Evolutionary conservation across 2,888 invertebrate species (phyloP).

Genomic region (Parelbella ahira): DNA sequence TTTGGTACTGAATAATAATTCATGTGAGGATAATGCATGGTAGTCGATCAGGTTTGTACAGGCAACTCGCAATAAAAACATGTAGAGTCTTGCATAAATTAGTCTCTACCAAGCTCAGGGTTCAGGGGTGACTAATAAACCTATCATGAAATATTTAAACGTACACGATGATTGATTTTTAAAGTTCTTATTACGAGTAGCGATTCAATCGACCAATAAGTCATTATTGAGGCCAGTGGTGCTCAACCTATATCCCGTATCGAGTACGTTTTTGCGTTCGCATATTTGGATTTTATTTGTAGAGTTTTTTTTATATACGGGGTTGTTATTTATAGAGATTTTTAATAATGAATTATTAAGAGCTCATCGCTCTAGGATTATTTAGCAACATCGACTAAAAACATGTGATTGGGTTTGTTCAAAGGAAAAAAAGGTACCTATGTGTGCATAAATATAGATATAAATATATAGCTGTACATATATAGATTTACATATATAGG

Average conservation of each 20-base stretch:
- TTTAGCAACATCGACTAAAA: no score
- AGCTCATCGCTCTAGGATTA: no score
- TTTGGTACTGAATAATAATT: conserved; percentile 14
- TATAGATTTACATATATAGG: no score
- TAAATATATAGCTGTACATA: no score
- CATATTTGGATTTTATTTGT: conserved; percentile 3
- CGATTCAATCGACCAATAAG: conserved; percentile 24
- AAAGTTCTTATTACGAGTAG: conserved; percentile 24
- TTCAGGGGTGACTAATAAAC: conserved; percentile 23
- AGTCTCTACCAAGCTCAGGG: conserved; percentile 6
- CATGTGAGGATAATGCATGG: conserved; percentile 1
- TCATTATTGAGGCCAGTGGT: conserved; percentile 19
- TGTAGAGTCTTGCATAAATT: conserved; percentile 15
- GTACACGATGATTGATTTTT: conserved; percentile 22
- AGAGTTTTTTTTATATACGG: no score
- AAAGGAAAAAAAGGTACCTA: no score
- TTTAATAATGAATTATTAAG: no score
- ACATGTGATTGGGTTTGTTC: no score
- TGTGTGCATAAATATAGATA: no score
- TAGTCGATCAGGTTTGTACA: conserved; percentile 4
- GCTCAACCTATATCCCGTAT: conserved; percentile 6
- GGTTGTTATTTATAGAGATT: no score
- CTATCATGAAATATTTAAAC: conserved; percentile 23
- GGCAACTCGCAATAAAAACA: conserved; percentile 10
- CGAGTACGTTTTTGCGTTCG: neutral